Evolutionary conservation across 2,797 vertebrate genomes (phyloP).

Genomic region (Trichosurus vulpecula): DNA sequence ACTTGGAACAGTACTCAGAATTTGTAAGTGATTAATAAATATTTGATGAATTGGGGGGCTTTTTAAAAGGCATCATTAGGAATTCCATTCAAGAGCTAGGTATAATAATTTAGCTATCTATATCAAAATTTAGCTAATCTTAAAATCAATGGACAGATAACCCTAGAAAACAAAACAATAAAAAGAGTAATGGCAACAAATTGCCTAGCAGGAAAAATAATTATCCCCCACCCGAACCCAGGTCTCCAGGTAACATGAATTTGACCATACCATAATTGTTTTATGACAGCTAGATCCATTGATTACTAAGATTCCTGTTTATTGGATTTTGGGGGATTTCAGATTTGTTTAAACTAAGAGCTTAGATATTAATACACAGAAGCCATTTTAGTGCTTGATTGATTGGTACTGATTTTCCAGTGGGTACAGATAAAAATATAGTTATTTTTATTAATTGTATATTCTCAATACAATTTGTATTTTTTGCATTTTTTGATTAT

Average conservation of each 20-base stretch:
- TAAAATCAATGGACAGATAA: neutral
- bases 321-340: neutral
- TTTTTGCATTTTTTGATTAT: slow-evolving; percentile 23
- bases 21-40: neutral
- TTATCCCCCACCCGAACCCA: neutral
- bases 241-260: neutral
- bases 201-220: neutral
- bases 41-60: neutral
- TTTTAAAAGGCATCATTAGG: slow-evolving; percentile 12
- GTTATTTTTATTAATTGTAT: neutral
- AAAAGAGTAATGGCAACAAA: neutral
- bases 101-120: slow-evolving; percentile 23
- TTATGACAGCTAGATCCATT: slow-evolving; percentile 1
- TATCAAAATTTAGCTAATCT: neutral
- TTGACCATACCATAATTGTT: slow-evolving; percentile 1
- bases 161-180: slow-evolving; percentile 5
- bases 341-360: slow-evolving; percentile 30
- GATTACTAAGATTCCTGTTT: neutral
- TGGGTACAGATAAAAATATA: neutral
- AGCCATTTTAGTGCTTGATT: slow-evolving; percentile 26
- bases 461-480: slow-evolving; percentile 27
- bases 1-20: neutral
- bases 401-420: neutral
- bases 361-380: neutral
- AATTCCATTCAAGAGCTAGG: neutral